phyloP scores from a whole-genome alignment of 2,797 vertebrate genomes.

The Bufotes viridis region DNA sequence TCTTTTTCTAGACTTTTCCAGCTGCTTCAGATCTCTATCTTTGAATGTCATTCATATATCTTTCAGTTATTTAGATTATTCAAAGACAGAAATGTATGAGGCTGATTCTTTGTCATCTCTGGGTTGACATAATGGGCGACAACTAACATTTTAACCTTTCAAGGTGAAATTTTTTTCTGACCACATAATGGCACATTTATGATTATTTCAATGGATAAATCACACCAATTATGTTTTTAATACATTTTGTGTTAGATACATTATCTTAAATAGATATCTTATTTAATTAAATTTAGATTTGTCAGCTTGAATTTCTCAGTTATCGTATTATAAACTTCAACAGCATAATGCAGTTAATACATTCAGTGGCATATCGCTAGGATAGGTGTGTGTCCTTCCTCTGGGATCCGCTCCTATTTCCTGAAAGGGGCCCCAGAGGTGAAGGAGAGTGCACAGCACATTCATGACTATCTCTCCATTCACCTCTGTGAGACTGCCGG shows the following conservation, averaged over 20 bases:
- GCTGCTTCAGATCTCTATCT: neutral
- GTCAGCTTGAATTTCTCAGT: neutral
- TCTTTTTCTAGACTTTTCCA: neutral
- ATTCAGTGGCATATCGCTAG: neutral
- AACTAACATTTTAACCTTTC: conserved; percentile 5
- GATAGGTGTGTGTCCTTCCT: too few relatives aligned
- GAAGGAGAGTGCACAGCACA: too few relatives aligned
- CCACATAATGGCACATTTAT: neutral
- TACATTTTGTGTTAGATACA: neutral
- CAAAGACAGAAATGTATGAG: neutral
- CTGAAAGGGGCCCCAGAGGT: too few relatives aligned
- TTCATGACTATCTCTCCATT: too few relatives aligned
- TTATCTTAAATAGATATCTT: neutral
- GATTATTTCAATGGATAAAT: neutral
- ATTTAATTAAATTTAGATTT: neutral
- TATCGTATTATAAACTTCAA: neutral
- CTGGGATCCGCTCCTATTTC: too few relatives aligned
- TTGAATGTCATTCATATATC: neutral
- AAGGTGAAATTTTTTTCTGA: neutral
- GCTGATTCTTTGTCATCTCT: neutral
- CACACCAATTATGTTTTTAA: neutral
- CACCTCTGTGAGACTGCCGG: too few relatives aligned
- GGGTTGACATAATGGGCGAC: neutral
- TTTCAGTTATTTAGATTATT: neutral
- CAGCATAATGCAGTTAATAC: neutral